Evolutionary conservation across 2,888 invertebrate genomes (phyloP).

Genomic region (Thecophora atra): DNA sequence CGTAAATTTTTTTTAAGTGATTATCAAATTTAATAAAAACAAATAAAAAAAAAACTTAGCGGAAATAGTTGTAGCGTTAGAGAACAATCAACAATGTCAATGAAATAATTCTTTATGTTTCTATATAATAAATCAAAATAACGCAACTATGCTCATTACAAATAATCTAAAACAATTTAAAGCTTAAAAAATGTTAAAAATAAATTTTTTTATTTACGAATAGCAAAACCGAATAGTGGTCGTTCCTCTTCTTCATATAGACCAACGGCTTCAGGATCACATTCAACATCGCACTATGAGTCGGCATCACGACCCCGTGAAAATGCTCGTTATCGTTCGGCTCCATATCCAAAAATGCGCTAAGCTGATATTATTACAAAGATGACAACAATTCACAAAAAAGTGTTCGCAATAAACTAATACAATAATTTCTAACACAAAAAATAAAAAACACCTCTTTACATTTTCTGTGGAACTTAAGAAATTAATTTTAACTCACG

Average conservation of each 20-base stretch:
- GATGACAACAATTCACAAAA: slow-evolving; percentile 24
- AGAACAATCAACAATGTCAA: too few species aligned
- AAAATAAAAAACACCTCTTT: too few species aligned
- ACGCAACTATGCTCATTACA: slow-evolving; percentile 11
- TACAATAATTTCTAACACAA: too few species aligned
- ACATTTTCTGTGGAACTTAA: too few species aligned
- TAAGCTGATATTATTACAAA: slow-evolving; percentile 48
- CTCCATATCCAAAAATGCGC: slow-evolving; percentile 65
- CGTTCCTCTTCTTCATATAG: slow-evolving; percentile 64
- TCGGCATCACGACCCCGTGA: slow-evolving; percentile 65
- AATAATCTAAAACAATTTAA: slow-evolving; percentile 41
- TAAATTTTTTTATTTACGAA: slow-evolving; percentile 52
- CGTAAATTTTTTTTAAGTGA: too few species aligned
- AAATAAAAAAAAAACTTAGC: too few species aligned
- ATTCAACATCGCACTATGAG: slow-evolving; percentile 65
- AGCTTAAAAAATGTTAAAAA: slow-evolving; percentile 34
- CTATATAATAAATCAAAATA: slow-evolving; percentile 24
- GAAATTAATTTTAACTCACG: too few species aligned
- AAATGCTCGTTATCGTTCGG: slow-evolving; percentile 65
- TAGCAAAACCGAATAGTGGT: slow-evolving; percentile 66
- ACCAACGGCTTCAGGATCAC: slow-evolving; percentile 64
- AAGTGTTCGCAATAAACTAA: too few species aligned
- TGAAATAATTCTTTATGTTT: not conserved
- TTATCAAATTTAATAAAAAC: too few species aligned
- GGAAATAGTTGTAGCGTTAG: too few species aligned